A percentile compares a stretch with the other conserved stretches of the same genome.
These are phyloP conservation scores for Baryphthengus martii DNA, from an alignment of 2,113 vertebrate genomes.

Conservation along the genomic window DNA sequence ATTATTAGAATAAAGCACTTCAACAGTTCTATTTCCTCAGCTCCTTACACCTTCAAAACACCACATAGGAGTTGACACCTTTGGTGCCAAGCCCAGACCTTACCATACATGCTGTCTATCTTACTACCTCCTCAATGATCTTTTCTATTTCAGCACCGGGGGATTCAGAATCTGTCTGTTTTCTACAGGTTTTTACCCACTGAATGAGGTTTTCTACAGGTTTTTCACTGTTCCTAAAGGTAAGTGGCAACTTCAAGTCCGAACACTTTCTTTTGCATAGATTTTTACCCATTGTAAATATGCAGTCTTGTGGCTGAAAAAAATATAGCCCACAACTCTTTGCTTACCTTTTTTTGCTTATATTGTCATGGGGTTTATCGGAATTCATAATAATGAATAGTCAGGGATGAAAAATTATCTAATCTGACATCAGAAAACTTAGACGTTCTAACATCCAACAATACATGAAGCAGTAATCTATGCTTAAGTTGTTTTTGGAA, in stretches of 20 bases:
- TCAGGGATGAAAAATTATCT: neutral
- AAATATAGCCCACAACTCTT: neutral
- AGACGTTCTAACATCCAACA: neutral
- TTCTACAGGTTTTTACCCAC: neutral
- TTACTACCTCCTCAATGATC: neutral
- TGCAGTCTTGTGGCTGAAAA: neutral
- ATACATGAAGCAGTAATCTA: neutral
- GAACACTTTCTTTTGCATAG: neutral
- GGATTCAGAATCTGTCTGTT: neutral
- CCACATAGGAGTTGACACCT: neutral
- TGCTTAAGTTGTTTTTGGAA: neutral
- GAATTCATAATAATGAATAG: neutral
- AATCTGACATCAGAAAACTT: neutral
- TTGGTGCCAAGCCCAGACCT: neutral
- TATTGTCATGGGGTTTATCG: neutral
- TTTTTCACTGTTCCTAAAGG: neutral
- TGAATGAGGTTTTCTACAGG: neutral
- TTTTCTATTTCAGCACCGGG: neutral
- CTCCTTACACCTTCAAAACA: neutral
- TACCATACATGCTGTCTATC: neutral
- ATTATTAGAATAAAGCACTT: neutral
- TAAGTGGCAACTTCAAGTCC: neutral
- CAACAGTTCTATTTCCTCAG: neutral
- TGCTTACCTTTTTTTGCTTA: neutral
- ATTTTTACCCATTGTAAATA: neutral